A percentile compares a stretch with the other conserved stretches of the same genome.
phyloP scores from a whole-genome alignment of 2,888 invertebrate species.

The Lissonota sp. region DNA sequence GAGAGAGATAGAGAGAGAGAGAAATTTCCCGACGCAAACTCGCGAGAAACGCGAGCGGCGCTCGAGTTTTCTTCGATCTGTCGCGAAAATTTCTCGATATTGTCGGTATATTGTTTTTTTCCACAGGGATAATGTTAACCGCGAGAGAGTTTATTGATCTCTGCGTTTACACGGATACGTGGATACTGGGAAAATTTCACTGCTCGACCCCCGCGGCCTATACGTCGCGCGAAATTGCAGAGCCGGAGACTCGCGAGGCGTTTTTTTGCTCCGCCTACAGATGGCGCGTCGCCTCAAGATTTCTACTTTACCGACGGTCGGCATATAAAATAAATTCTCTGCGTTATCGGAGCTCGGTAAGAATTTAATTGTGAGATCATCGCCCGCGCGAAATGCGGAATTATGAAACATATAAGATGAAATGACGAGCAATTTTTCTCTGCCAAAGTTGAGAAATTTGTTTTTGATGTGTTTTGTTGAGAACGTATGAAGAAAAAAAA shows the following conservation, averaged over 20 bases:
- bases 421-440: too few relatives aligned
- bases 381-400: too few relatives aligned
- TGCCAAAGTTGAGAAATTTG: too few relatives aligned
- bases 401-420: too few relatives aligned
- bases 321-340: neutral
- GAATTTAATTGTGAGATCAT: too few relatives aligned
- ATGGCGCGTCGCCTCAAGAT: neutral
- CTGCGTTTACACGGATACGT: conserved; percentile 60
- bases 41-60: neutral
- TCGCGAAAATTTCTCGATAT: neutral
- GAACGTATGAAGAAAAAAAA: too few relatives aligned
- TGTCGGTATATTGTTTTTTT: conserved; percentile 16
- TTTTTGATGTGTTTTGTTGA: too few relatives aligned
- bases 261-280: too few relatives aligned
- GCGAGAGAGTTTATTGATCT: conserved; percentile 71
- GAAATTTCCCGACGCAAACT: neutral
- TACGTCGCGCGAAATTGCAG: neutral
- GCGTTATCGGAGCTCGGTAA: too few relatives aligned
- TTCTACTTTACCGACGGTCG: neutral
- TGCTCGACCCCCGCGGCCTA: neutral
- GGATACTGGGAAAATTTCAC: conserved; percentile 58
- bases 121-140: conserved; percentile 24
- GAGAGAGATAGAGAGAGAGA: neutral
- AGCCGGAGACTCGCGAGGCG: too few relatives aligned
- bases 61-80: neutral